Percentiles rank a stretch among this genome's conserved stretches.
These are phyloP conservation scores for Prionailurus bengalensis DNA, from an alignment of 2,113 vertebrate species.

Conservation along the genomic window DNA sequence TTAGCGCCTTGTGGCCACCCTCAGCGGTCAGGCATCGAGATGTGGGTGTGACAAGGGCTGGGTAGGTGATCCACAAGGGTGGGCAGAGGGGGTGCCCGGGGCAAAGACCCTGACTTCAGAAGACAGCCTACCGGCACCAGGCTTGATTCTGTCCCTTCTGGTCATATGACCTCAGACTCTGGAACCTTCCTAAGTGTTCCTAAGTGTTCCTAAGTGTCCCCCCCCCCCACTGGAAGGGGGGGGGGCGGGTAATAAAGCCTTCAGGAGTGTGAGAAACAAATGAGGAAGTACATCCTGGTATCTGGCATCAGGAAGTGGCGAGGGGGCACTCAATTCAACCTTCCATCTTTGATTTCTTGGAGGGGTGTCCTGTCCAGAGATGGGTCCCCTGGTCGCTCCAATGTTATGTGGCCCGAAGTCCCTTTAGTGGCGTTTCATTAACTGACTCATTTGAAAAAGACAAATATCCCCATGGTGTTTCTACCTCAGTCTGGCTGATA, in stretches of 20 bases:
- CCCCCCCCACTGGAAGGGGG: not conserved
- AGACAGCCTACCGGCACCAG: not conserved
- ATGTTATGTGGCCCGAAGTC: not conserved
- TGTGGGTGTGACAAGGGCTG: not conserved
- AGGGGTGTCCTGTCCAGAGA: not conserved
- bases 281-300: not conserved
- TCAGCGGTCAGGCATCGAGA: not conserved
- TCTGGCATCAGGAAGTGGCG: not conserved
- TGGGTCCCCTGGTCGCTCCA: accelerated
- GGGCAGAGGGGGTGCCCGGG: not conserved
- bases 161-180: not conserved
- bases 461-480: not conserved
- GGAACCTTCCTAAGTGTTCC: not conserved
- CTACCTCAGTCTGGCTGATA: not conserved
- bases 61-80: not conserved
- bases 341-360: not conserved
- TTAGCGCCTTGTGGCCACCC: no score
- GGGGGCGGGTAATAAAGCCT: not conserved
- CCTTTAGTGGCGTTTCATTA: not conserved
- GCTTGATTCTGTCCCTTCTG: not conserved
- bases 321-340: not conserved
- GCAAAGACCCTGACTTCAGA: not conserved
- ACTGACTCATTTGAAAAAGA: not conserved
- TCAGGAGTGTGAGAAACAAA: not conserved
- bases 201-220: not conserved